Conservation (phyloP, 2,888 invertebrate species). For the Drosophila ustulata region DNA sequence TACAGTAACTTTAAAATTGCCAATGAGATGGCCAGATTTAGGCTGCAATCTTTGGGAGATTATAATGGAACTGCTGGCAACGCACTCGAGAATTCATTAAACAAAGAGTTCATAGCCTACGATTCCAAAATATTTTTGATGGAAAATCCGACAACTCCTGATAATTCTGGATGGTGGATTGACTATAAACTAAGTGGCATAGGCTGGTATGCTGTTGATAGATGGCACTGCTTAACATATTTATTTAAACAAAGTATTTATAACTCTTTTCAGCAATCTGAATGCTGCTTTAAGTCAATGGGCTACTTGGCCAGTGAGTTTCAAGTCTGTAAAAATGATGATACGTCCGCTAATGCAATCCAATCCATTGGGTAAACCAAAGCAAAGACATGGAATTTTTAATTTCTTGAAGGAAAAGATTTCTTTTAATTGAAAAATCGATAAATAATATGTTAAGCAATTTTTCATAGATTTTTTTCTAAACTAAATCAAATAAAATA, state of each 20-base stretch:
- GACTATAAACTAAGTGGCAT: background rate
- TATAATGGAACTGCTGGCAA: conserved; percentile 21
- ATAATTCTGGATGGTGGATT: conserved; percentile 16
- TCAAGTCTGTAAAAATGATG: conserved; percentile 27
- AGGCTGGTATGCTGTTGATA: background rate
- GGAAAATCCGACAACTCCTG: background rate
- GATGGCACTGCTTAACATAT: background rate
- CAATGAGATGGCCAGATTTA: background rate
- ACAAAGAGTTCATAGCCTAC: background rate
- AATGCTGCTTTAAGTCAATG: conserved; percentile 13
- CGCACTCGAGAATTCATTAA: background rate
- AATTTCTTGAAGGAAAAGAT: background rate
- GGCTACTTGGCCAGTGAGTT: background rate
- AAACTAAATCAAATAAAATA: too few relatives aligned
- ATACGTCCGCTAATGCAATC: conserved; percentile 3
- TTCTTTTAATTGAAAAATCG: too few relatives aligned
- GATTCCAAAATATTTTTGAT: fast-evolving
- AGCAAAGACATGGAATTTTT: too few relatives aligned
- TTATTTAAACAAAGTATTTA: too few relatives aligned
- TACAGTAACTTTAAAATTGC: conserved; percentile 16
- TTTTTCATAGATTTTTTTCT: too few relatives aligned
- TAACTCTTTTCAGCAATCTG: conserved; percentile 6
- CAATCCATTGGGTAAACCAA: background rate
- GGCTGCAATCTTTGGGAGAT: conserved; percentile 13
- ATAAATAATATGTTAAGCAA: too few relatives aligned